Evolutionary conservation across 2,113 vertebrate genomes (phyloP), one percentile per base, ranked within the genome.

Genomic region (Plecotus auritus): DNA sequence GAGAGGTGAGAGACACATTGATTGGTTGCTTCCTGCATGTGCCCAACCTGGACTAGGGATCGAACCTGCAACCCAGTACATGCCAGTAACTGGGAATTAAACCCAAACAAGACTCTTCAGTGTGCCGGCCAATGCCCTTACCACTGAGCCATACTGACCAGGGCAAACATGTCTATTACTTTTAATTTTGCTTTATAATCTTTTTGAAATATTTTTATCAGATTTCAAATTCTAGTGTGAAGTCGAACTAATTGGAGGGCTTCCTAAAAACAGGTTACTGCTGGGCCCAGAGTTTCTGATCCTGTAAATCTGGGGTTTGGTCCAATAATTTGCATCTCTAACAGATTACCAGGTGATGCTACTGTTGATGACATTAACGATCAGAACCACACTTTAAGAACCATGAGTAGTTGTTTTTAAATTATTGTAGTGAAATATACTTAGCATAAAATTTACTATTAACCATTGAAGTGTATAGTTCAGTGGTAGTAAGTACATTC

Each of bases 101-200:
- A 59, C 56, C 56, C 8, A 59, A 59, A 56, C 54, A 59, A 59
- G 56, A 23, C 56, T 56, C 54, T 59, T 59, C 22, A 59, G 56
- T 59, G 56, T 59, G 56, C 9, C 1, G 9, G 56, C 22, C 56
- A 59, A 26, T 59, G 56, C 56, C 56, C 56, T 59, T 59, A 59
- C 56, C 56, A 10, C 56, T 59, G 54, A 59, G 56, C 9, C 22
- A 59, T 23, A 59, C 22, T 59, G 22, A 59, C 22, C 22, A 59
- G 22, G 22, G 56, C 56, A 59, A 59, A 59, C 54, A 56, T 22
- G 20, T 45, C 35, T 78, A 5, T 78, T 87, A 42, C 3, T 17
- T 92, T 95, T 82, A 77, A 74, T 83, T 93, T 96, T 85, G 23
- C 70, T 88, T 90, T 73, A 73, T 74, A 61, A 37, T 87, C 10